A percentile compares a stretch with the other conserved stretches of the same genome.
These are phyloP conservation scores for Cataglyphis livida DNA, from an alignment of 2,888 invertebrate species.

Conservation along the genomic window DNA sequence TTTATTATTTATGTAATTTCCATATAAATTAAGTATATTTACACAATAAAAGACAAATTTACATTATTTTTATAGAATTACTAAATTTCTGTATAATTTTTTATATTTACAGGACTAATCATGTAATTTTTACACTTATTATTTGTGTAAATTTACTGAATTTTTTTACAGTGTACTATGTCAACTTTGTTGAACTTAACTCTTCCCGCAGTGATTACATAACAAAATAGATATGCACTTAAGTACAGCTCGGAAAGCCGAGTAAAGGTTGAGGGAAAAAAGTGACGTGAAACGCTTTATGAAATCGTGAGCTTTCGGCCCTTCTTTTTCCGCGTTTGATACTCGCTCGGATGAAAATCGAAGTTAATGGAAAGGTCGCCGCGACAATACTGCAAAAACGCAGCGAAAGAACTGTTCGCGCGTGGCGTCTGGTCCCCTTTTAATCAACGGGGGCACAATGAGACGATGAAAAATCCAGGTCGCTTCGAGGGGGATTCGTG, in stretches of 20 bases:
- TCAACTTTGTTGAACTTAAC: slow-evolving; percentile 21
- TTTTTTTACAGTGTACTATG: background rate
- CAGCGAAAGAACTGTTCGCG: slow-evolving; percentile 24
- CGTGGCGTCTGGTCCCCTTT: slow-evolving; percentile 62
- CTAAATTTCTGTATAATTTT: too few relatives aligned
- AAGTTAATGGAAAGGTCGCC: slow-evolving; percentile 67
- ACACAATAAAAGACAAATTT: too few relatives aligned
- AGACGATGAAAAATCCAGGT: slow-evolving; percentile 71
- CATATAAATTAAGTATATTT: too few relatives aligned
- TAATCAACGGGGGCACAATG: slow-evolving; percentile 67
- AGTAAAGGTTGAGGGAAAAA: slow-evolving; percentile 19
- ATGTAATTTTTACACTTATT: too few relatives aligned
- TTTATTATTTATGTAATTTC: too few relatives aligned
- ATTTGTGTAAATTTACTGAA: too few relatives aligned
- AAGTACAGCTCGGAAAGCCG: background rate
- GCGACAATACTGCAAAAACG: slow-evolving; percentile 47
- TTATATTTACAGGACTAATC: too few relatives aligned
- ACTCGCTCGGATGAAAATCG: slow-evolving; percentile 71
- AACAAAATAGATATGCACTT: slow-evolving; percentile 1
- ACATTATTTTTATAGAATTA: too few relatives aligned
- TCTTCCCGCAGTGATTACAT: background rate
- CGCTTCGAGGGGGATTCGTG: slow-evolving; percentile 83
- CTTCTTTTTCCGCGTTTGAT: slow-evolving; percentile 62
- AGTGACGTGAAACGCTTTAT: slow-evolving; percentile 20
- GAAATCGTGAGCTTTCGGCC: slow-evolving; percentile 61